Evolutionary conservation across 2,888 invertebrate species (phyloP).

Genomic region (Fabriciana adippe): DNA sequence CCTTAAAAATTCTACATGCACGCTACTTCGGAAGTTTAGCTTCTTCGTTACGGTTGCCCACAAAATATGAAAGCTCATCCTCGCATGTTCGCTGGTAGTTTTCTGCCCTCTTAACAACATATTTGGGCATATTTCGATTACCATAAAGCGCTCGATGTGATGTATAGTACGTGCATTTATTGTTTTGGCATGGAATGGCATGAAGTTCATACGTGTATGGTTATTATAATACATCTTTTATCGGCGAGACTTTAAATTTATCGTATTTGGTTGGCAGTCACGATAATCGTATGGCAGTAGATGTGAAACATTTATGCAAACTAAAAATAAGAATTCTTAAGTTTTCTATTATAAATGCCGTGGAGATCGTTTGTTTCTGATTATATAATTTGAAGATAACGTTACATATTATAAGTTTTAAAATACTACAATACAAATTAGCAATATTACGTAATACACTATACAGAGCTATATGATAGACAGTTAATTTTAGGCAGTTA

Average conservation of each 20-base stretch:
- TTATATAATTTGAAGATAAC: neutral
- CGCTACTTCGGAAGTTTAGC: conserved; percentile 66
- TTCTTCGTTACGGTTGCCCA: conserved; percentile 68
- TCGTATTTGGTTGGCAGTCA: conserved; percentile 36
- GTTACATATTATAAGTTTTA: neutral
- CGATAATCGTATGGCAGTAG: conserved; percentile 33
- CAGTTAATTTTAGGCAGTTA: conserved; percentile 10
- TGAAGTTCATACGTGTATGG: conserved; percentile 37
- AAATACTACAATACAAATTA: neutral
- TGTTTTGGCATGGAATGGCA: conserved; percentile 52
- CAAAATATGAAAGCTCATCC: conserved; percentile 80
- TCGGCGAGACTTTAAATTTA: conserved; percentile 36
- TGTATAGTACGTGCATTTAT: conserved; percentile 73
- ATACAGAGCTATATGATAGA: neutral
- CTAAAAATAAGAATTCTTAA: conserved; percentile 5
- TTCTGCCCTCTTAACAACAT: conserved; percentile 80
- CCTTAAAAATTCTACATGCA: conserved; percentile 73
- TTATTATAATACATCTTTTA: conserved; percentile 37
- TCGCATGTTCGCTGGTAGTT: conserved; percentile 79
- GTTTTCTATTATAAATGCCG: conserved; percentile 1
- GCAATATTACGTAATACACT: neutral
- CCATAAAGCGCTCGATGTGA: conserved; percentile 80
- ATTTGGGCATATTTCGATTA: conserved; percentile 82
- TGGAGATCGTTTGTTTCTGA: neutral
- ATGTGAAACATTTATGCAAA: conserved; percentile 23